Evolutionary conservation across 2,888 invertebrate species (phyloP).

Genomic region (Hirudinaria manillensis): DNA sequence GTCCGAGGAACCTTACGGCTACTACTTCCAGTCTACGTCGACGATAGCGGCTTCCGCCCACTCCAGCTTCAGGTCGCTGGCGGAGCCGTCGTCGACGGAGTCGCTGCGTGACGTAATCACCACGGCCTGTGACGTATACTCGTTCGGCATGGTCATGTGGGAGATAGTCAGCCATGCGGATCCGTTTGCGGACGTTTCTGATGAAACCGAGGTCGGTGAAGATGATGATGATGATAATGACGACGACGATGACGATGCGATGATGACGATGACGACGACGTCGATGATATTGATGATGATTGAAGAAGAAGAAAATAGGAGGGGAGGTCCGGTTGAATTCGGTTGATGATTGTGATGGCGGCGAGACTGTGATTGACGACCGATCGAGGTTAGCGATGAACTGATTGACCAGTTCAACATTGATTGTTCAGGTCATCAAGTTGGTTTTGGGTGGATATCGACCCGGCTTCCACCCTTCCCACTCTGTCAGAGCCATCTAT

Average conservation of each 20-base stretch:
- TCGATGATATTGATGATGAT: no score
- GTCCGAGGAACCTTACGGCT: slow-evolving; percentile 35
- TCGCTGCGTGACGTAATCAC: slow-evolving; percentile 34
- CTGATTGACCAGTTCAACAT: not conserved
- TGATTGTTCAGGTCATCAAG: slow-evolving; percentile 18
- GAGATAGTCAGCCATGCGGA: slow-evolving; percentile 46
- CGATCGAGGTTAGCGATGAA: not conserved
- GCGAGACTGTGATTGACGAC: not conserved
- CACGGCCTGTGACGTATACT: slow-evolving; percentile 48
- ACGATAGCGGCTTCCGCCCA: not conserved
- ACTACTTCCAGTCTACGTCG: not conserved
- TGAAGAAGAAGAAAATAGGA: no score
- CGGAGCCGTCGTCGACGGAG: not conserved
- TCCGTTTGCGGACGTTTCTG: slow-evolving; percentile 47
- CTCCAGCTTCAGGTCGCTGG: not conserved
- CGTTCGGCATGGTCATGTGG: slow-evolving; percentile 50
- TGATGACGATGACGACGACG: slow-evolving; percentile 15
- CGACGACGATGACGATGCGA: not conserved
- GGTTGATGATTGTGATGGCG: no score
- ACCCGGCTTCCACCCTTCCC: slow-evolving; percentile 12
- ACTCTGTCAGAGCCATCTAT: slow-evolving; percentile 34
- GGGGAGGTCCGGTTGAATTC: no score
- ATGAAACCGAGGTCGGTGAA: slow-evolving; percentile 45
- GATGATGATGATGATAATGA: not conserved
- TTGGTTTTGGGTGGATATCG: slow-evolving; percentile 29